Evolutionary conservation across 2,888 invertebrate species (phyloP).

Genomic region (Myopa tessellatipennis): DNA sequence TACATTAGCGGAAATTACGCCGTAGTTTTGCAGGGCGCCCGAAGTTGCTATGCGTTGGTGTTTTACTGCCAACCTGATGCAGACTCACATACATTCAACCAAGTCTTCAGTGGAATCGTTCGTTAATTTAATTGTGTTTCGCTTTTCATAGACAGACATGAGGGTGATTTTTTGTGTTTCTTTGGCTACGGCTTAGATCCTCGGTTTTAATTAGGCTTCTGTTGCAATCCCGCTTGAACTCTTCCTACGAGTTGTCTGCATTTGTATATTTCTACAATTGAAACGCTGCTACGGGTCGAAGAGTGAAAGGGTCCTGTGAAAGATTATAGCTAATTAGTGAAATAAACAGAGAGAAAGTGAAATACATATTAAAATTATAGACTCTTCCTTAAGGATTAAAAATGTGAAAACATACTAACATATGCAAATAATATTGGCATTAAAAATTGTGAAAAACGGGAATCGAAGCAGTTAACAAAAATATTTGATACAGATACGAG

Average conservation of each 20-base stretch:
- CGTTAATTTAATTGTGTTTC: conserved; percentile 30
- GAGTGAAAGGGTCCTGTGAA: not conserved
- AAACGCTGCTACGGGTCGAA: not conserved
- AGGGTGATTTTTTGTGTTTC: not conserved
- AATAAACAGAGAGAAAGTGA: not conserved
- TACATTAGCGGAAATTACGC: not conserved
- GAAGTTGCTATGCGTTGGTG: not conserved
- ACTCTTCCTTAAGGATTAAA: no score
- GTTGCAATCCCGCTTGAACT: no score
- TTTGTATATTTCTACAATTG: not conserved
- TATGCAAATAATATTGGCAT: no score
- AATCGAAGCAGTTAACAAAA: no score
- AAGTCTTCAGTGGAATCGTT: conserved; percentile 10
- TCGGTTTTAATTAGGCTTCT: not conserved
- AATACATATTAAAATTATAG: not conserved
- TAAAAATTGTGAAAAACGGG: no score
- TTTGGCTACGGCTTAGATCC: not conserved
- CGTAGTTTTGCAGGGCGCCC: not conserved
- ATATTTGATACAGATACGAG: no score
- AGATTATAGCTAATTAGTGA: not conserved
- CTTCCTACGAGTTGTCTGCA: no score
- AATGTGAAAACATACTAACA: no score
- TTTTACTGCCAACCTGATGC: not conserved
- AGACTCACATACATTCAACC: no score
- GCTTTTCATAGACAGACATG: not conserved